Evolutionary conservation across 2,797 vertebrate genomes (phyloP).

Genomic region (Oceanodroma leucorhoa): DNA sequence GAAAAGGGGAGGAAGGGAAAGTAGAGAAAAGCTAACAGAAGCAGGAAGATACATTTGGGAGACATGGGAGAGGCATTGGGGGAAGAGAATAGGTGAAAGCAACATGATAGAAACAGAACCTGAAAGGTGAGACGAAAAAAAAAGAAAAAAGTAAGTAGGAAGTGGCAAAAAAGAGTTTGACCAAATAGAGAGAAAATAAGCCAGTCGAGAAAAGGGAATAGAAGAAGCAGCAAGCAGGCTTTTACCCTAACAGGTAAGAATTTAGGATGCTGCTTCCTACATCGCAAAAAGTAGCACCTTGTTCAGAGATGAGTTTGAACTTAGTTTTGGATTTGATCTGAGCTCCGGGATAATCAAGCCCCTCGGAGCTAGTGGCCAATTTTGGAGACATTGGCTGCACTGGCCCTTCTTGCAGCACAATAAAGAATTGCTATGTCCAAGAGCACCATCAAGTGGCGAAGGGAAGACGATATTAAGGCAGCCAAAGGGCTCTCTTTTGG

Average conservation of each 20-base stretch:
- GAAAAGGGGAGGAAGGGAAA: not conserved
- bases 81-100: not conserved
- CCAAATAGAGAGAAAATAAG: not conserved
- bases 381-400: not conserved
- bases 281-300: rapidly evolving
- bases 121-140: not conserved
- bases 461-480: not conserved
- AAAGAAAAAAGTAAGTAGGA: not conserved
- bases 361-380: not conserved
- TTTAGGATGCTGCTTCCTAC: not conserved
- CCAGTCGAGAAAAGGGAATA: not conserved
- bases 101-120: not conserved
- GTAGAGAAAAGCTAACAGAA: not conserved
- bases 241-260: not conserved
- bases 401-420: rapidly evolving
- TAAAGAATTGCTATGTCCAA: slow-evolving; percentile 49
- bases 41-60: not conserved
- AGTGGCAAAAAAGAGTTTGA: not conserved
- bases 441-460: slow-evolving; percentile 73
- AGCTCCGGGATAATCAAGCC: not conserved
- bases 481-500: not conserved
- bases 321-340: not conserved
- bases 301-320: not conserved
- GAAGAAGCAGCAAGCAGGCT: not conserved
- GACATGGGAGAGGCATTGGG: not conserved